Conservation (phyloP, 1,140 invertebrate genomes). For the Tachypleus tridentatus region DNA sequence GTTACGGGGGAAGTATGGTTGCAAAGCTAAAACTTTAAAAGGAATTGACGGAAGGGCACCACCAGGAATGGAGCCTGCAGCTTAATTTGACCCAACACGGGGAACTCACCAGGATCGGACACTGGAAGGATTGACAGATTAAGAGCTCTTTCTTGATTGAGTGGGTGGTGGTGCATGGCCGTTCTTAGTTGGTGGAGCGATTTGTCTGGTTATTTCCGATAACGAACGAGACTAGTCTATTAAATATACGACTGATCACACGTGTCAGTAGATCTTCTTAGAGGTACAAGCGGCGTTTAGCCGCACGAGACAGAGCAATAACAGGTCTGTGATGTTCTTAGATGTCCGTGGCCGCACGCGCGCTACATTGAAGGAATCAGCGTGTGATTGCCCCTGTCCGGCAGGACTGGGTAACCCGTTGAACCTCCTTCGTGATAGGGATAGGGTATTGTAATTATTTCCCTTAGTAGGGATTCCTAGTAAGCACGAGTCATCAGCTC, state of each 20-base stretch:
- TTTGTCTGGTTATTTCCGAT: constrained; percentile 82
- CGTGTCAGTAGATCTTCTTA: constrained; percentile 48
- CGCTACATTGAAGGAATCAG: constrained; percentile 65
- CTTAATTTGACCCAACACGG: constrained; percentile 84
- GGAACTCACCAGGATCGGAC: constrained; percentile 74
- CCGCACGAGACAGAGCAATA: constrained; percentile 65
- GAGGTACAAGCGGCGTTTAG: constrained; percentile 44
- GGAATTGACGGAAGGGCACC: constrained; percentile 77
- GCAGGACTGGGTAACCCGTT: constrained; percentile 59
- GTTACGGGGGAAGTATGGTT: constrained; percentile 75
- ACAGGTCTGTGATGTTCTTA: constrained; percentile 73
- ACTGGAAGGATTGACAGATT: constrained; percentile 79
- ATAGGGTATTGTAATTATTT: constrained; percentile 66
- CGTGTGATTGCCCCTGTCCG: constrained; percentile 47
- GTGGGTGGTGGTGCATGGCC: constrained; percentile 78
- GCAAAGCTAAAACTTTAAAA: constrained; percentile 90
- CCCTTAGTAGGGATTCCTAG: constrained; percentile 76
- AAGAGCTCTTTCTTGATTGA: constrained; percentile 81
- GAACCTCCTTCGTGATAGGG: constrained; percentile 66
- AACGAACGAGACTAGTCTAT: constrained; percentile 66
- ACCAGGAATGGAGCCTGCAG: constrained; percentile 81
- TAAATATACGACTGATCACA: constrained; percentile 46
- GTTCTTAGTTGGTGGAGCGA: constrained; percentile 82
- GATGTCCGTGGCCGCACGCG: constrained; percentile 67
- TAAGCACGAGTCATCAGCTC: constrained; percentile 70